Evolutionary conservation across 2,113 vertebrate species (phyloP).

Genomic region (Danio rerio): GRCz12tu NC_133187.1:18229501-18230000

Average conservation of each 20-base stretch:
- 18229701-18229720: slow-evolving; percentile 79
- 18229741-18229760: slow-evolving; percentile 80
- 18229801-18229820: not conserved
- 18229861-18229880: slow-evolving; percentile 82
- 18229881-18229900: slow-evolving; percentile 84
- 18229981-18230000: slow-evolving; percentile 80
- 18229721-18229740: slow-evolving; percentile 80
- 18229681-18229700: slow-evolving; percentile 76
- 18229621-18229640: not conserved
- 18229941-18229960: slow-evolving; percentile 79
- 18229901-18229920: slow-evolving; percentile 68
- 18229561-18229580: no score
- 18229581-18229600: not conserved
- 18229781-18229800: slow-evolving; percentile 76
- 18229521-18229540: no score
- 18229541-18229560: not conserved
- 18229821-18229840: not conserved
- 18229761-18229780: slow-evolving; percentile 78
- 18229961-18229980: slow-evolving; percentile 81
- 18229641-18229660: not conserved
- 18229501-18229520: no score
- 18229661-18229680: not conserved
- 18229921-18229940: slow-evolving; percentile 83
- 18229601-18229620: not conserved
- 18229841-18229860: no score